phyloP scores from a whole-genome alignment of 2,888 invertebrate species.

The Agrotis exclamationis region DNA sequence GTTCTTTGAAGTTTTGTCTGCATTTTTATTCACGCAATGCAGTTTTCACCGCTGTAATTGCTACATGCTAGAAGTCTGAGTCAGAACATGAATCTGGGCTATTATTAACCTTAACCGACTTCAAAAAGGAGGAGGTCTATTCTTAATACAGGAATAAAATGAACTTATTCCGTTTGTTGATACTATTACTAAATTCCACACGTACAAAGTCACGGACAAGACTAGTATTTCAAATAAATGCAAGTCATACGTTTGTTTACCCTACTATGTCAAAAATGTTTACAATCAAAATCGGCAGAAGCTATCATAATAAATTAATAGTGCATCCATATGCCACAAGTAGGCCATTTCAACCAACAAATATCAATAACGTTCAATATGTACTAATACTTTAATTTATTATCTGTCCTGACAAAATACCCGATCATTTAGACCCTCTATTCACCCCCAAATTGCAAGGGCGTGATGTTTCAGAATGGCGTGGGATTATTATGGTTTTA shows the following conservation, averaged over 20 bases:
- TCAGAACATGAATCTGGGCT: too few relatives aligned
- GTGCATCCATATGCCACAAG: slow-evolving; percentile 60
- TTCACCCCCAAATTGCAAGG: slow-evolving; percentile 72
- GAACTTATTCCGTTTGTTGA: too few relatives aligned
- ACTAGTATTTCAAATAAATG: slow-evolving; percentile 4
- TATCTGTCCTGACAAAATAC: slow-evolving; percentile 79
- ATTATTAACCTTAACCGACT: too few relatives aligned
- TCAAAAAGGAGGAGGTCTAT: too few relatives aligned
- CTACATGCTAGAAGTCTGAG: too few relatives aligned
- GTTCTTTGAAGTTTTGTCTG: too few relatives aligned
- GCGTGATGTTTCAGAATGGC: slow-evolving; percentile 82
- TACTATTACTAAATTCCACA: too few relatives aligned
- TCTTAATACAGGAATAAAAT: too few relatives aligned
- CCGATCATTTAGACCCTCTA: slow-evolving; percentile 71
- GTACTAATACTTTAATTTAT: slow-evolving; percentile 86
- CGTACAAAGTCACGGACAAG: too few relatives aligned
- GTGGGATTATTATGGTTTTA: slow-evolving; percentile 80
- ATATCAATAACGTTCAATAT: slow-evolving; percentile 78
- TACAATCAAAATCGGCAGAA: slow-evolving; percentile 16
- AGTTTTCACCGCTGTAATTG: too few relatives aligned
- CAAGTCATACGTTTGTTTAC: slow-evolving; percentile 4
- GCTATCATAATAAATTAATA: slow-evolving; percentile 55
- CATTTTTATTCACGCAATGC: too few relatives aligned
- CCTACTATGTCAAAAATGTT: slow-evolving; percentile 6
- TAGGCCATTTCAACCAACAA: slow-evolving; percentile 68